Percentiles rank a stretch among this genome's conserved stretches.
Evolutionary conservation across 64 coral and sea anemone species (phyloP).

Genomic region (Dendronephthya gigantea): DNA sequence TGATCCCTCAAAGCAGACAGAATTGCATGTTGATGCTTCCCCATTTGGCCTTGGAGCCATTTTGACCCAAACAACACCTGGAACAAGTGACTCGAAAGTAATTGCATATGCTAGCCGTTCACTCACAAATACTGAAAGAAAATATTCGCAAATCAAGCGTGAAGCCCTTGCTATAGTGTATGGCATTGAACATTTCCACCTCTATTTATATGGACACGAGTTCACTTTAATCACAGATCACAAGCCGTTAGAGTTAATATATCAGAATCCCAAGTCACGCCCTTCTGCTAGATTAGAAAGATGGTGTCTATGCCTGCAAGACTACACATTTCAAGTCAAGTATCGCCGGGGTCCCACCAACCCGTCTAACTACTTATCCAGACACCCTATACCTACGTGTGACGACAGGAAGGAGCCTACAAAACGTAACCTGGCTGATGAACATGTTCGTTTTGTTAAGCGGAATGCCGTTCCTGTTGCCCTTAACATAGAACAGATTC

Average conservation of each 20-base stretch:
- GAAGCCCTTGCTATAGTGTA: not conserved
- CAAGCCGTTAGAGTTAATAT: not conserved
- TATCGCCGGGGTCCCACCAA: not conserved
- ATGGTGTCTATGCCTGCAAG: not conserved
- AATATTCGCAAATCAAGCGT: not conserved
- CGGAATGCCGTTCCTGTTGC: not conserved
- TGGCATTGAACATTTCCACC: not conserved
- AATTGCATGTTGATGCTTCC: not conserved
- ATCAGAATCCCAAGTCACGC: conserved; percentile 1
- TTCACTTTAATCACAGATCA: conserved; percentile 7
- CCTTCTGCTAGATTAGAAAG: not conserved
- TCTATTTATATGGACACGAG: not conserved
- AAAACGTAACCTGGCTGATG: not conserved
- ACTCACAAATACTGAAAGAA: not conserved
- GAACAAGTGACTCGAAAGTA: not conserved
- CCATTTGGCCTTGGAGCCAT: conserved; percentile 8
- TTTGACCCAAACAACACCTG: not conserved
- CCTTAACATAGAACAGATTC: not conserved
- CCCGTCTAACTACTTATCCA: not conserved
- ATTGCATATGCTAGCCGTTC: not conserved
- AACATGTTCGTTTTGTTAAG: not conserved
- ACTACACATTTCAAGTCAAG: not conserved
- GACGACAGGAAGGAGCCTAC: not conserved
- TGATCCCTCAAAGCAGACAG: not conserved
- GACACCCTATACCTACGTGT: not conserved